phyloP scores from a whole-genome alignment of 2,113 vertebrate genomes.

The Hyla sarda region DNA sequence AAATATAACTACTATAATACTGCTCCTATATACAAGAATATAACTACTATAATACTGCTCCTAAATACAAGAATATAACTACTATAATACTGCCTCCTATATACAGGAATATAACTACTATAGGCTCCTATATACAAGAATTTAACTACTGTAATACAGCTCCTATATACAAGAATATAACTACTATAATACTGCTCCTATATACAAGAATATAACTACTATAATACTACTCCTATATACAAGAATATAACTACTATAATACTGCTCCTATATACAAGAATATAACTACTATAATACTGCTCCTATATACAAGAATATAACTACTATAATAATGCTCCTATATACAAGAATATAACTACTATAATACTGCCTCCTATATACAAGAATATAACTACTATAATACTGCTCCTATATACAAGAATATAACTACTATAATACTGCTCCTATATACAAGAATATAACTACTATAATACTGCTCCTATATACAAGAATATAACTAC shows the following conservation, averaged over 20 bases:
- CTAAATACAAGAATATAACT: constrained; percentile 3
- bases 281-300: constrained; percentile 13
- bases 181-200: constrained; percentile 9
- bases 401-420: background rate
- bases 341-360: background rate
- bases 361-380: background rate
- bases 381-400: background rate
- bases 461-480: background rate
- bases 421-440: constrained; percentile 3
- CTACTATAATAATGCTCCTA: background rate
- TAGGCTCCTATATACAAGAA: too few relatives aligned
- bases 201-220: background rate
- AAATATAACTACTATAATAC: background rate
- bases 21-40: background rate
- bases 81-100: constrained; percentile 4
- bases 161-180: too few relatives aligned
- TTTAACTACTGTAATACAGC: too few relatives aligned
- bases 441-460: background rate
- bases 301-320: background rate
- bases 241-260: background rate
- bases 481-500: constrained; percentile 3
- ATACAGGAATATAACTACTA: too few relatives aligned
- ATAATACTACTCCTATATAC: background rate
- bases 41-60: background rate
- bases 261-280: background rate